These are phyloP conservation scores for Pterobdella sp. DNA, from an alignment of 2,888 invertebrate genomes.

Conservation along the genomic window DNA sequence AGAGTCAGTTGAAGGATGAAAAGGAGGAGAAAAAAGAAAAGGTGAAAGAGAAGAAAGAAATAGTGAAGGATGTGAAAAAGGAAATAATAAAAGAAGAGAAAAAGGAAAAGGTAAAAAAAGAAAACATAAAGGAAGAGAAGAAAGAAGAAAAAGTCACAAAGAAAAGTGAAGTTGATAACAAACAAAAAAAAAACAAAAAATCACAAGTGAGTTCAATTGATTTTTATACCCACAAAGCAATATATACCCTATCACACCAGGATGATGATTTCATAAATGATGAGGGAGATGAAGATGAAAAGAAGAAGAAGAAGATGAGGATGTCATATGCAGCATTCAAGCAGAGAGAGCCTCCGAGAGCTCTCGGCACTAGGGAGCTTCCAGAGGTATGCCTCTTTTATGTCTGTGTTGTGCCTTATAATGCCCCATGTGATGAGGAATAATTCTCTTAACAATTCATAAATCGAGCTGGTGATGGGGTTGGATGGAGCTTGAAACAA, in stretches of 20 bases:
- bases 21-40: background rate
- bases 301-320: slow-evolving; percentile 1
- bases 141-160: background rate
- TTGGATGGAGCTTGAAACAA: too few species aligned
- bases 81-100: background rate
- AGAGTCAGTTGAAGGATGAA: background rate
- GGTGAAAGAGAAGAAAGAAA: background rate
- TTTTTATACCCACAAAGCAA: background rate
- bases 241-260: background rate
- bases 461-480: too few species aligned
- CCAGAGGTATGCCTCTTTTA: slow-evolving; percentile 35
- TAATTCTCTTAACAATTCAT: too few species aligned
- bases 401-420: background rate
- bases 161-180: background rate
- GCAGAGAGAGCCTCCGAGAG: slow-evolving; percentile 62
- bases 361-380: slow-evolving; percentile 69
- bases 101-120: background rate
- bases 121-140: background rate
- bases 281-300: background rate
- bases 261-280: background rate
- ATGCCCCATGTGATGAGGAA: too few species aligned
- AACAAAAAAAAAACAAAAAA: background rate
- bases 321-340: slow-evolving; percentile 66
- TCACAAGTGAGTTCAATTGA: background rate
- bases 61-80: background rate